Evolutionary conservation across 2,888 invertebrate species (phyloP).

Genomic region (Cistogaster globosa): DNA sequence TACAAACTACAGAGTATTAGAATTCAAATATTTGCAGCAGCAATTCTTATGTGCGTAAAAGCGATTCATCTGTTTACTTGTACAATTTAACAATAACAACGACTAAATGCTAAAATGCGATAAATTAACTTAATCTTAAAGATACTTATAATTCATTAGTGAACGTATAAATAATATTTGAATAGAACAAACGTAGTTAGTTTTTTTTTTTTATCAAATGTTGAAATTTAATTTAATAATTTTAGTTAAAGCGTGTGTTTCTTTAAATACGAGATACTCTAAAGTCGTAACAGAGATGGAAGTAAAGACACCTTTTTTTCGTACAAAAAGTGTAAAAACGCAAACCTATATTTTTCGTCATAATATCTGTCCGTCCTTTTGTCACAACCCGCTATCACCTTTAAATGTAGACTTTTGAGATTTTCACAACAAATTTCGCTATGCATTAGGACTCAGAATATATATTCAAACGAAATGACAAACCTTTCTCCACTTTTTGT

Average conservation of each 20-base stretch:
- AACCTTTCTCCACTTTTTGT: too few relatives aligned
- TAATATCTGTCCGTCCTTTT: too few relatives aligned
- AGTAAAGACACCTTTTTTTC: not conserved
- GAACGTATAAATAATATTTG: conserved; percentile 36
- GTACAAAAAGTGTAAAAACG: too few relatives aligned
- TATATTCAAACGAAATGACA: too few relatives aligned
- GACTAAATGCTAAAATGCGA: conserved; percentile 58
- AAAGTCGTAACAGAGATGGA: not conserved
- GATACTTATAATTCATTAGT: conserved; percentile 66
- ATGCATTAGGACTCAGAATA: too few relatives aligned
- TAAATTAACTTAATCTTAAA: conserved; percentile 63
- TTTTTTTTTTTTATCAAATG: not conserved
- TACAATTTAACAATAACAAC: conserved; percentile 45
- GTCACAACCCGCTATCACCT: too few relatives aligned
- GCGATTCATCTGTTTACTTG: conserved; percentile 8
- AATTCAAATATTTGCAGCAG: not conserved
- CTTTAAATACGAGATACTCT: not conserved
- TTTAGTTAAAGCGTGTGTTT: conserved; percentile 2
- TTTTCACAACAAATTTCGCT: too few relatives aligned
- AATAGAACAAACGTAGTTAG: conserved; percentile 30
- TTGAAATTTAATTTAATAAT: conserved; percentile 2
- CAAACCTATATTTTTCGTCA: too few relatives aligned
- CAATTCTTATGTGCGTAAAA: conserved; percentile 31
- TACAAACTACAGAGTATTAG: not conserved
- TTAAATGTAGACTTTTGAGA: too few relatives aligned